phyloP scores from a whole-genome alignment of 2,888 invertebrate species.

The Leptogaster cylindrica region DNA sequence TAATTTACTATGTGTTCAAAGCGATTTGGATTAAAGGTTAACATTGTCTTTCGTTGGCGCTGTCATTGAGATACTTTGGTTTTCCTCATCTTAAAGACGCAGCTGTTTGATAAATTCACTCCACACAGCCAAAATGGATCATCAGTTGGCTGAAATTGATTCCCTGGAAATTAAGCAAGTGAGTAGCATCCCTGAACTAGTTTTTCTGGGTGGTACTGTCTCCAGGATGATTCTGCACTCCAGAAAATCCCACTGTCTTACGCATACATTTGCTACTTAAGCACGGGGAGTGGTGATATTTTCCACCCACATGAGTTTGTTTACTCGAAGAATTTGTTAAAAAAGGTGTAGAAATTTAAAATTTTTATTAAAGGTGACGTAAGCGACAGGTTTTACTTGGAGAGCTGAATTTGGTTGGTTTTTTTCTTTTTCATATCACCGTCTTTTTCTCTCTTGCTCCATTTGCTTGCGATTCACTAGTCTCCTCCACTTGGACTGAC shows the following conservation, averaged over 20 bases:
- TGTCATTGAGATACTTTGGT: constrained; percentile 1
- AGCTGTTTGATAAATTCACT: too few species aligned
- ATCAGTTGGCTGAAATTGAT: constrained; percentile 10
- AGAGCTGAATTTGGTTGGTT: constrained; percentile 26
- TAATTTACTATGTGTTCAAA: background rate
- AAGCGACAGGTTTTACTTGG: constrained; percentile 44
- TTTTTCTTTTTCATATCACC: background rate
- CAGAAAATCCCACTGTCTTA: too few species aligned
- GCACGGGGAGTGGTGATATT: background rate
- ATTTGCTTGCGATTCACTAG: background rate
- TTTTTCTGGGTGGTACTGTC: too few species aligned
- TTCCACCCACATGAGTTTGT: background rate
- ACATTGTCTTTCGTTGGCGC: constrained; percentile 13
- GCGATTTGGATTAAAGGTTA: constrained; percentile 10
- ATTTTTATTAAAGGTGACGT: constrained; percentile 45
- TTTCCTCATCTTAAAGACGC: background rate
- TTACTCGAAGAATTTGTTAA: background rate
- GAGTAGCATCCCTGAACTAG: background rate
- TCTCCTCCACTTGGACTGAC: constrained; percentile 2
- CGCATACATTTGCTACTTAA: too few species aligned
- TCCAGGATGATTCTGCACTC: too few species aligned
- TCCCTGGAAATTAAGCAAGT: constrained; percentile 30
- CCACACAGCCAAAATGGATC: too few species aligned
- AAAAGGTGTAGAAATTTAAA: constrained; percentile 23
- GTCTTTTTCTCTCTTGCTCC: background rate